Conservation (phyloP, 2,888 invertebrate genomes). For the Mythimna impura region DNA sequence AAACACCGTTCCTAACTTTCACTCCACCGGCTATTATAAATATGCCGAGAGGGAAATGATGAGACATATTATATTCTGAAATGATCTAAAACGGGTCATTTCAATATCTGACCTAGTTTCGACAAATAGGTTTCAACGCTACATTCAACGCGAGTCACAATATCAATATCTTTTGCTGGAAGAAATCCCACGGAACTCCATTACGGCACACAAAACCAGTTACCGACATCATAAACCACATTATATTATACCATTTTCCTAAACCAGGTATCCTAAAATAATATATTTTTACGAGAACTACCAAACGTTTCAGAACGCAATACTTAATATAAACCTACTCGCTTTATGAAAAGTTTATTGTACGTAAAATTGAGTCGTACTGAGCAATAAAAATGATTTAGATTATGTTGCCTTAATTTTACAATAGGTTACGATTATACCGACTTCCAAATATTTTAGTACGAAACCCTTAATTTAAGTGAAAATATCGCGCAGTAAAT, state of each 20-base stretch:
- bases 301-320: conserved; percentile 41
- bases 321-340: conserved; percentile 49
- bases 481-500: conserved; percentile 75
- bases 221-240: conserved; percentile 45
- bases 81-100: conserved; percentile 45
- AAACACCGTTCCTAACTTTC: conserved; percentile 42
- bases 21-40: conserved; percentile 13
- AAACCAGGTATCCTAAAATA: conserved; percentile 57
- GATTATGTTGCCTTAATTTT: conserved; percentile 67
- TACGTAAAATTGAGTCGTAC: conserved; percentile 66
- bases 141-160: conserved; percentile 21
- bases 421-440: conserved; percentile 67
- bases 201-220: conserved; percentile 30
- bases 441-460: conserved; percentile 60
- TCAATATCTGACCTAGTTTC: conserved; percentile 50
- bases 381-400: conserved; percentile 67
- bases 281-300: conserved; percentile 60
- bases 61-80: conserved; percentile 39
- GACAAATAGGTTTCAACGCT: conserved; percentile 36
- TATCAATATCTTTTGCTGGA: conserved; percentile 26
- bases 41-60: conserved; percentile 27
- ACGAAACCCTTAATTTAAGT: conserved; percentile 68
- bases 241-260: conserved; percentile 42
- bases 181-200: conserved; percentile 28
- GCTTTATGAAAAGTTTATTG: conserved; percentile 62